Percentiles rank a stretch among this genome's conserved stretches.
These are phyloP conservation scores for Naja naja DNA, from an alignment of 2,113 vertebrate species.

Conservation along the genomic window DNA sequence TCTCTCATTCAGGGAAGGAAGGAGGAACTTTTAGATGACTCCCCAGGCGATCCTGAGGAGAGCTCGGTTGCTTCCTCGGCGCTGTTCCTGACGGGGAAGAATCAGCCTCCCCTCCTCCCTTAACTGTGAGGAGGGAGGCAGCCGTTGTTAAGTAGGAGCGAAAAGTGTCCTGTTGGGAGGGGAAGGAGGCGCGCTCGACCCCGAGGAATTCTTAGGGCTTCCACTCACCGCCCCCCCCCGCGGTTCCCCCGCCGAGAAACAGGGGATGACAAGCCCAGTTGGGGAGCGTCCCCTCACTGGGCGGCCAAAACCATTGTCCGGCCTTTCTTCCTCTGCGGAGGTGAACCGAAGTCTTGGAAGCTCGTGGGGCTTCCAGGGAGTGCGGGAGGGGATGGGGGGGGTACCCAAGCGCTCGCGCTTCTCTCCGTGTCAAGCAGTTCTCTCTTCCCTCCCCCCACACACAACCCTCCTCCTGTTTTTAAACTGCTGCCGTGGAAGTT, in stretches of 20 bases:
- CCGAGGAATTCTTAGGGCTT: neutral
- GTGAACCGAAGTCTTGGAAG: conserved; percentile 42
- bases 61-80: neutral
- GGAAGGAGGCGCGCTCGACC: neutral
- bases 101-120: neutral
- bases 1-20: neutral
- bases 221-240: conserved; percentile 25
- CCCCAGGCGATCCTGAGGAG: neutral
- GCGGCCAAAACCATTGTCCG: conserved; percentile 40
- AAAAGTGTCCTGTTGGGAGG: neutral
- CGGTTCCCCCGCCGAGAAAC: neutral
- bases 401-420: neutral
- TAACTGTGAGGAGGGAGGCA: neutral
- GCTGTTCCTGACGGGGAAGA: neutral
- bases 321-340: conserved; percentile 26
- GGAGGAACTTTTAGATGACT: neutral
- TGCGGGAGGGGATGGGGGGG: neutral
- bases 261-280: conserved; percentile 36
- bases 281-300: conserved; percentile 46
- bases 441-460: too few species aligned
- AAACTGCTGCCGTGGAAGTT: neutral
- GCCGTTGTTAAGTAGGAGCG: neutral
- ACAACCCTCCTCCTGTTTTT: neutral
- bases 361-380: conserved; percentile 24
- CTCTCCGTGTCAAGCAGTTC: neutral